Conservation (phyloP, 2,113 vertebrate genomes). For the Microcebus jonahi region DNA sequence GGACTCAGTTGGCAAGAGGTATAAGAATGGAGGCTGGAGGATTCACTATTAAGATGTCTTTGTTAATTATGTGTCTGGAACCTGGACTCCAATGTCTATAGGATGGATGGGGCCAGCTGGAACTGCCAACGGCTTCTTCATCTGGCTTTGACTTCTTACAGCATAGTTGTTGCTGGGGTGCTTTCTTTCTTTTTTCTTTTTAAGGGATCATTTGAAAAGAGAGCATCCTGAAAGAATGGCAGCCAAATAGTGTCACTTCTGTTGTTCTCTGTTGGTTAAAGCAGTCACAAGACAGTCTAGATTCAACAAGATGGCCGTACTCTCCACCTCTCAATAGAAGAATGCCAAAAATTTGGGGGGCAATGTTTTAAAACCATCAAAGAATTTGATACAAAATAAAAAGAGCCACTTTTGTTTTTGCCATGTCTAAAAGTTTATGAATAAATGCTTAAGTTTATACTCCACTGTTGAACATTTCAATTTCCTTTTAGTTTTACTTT, state of each 20-base stretch:
- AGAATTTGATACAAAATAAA: background rate
- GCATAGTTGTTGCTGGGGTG: background rate
- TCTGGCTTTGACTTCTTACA: background rate
- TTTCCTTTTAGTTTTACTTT: background rate
- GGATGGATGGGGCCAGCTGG: background rate
- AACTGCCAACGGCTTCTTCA: background rate
- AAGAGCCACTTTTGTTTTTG: background rate
- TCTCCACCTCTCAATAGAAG: background rate
- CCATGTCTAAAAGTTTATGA: background rate
- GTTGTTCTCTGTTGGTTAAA: background rate
- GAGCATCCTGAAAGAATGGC: background rate
- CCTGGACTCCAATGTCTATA: accelerated
- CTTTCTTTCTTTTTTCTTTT: background rate
- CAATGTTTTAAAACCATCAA: background rate
- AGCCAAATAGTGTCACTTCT: background rate
- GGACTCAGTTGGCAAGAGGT: background rate
- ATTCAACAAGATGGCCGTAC: background rate
- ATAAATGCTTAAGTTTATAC: background rate
- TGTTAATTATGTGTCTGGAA: background rate
- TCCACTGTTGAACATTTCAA: background rate
- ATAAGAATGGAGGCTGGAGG: background rate
- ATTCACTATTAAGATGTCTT: background rate
- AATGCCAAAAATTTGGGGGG: background rate
- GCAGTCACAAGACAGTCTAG: background rate
- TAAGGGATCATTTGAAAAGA: background rate